These are phyloP conservation scores for Muscidifurax raptorellus DNA, from an alignment of 1,140 invertebrate genomes.

Conservation along the genomic window DNA sequence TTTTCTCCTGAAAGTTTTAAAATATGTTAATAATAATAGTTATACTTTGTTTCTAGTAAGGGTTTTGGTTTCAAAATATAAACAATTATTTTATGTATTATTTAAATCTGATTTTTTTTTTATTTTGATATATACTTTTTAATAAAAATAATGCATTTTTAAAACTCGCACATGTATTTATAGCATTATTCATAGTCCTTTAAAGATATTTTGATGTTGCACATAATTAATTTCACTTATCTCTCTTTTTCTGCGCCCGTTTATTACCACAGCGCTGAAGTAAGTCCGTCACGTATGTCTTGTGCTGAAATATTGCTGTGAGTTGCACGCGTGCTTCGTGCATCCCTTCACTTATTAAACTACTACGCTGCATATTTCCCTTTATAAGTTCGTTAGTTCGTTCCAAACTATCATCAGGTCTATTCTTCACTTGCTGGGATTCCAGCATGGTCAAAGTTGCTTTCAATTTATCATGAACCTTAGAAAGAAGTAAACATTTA, in stretches of 20 bases:
- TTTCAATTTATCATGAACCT: constrained; percentile 81
- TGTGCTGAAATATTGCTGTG: constrained; percentile 93
- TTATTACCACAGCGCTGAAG: constrained; percentile 92
- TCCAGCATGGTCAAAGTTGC: constrained; percentile 81
- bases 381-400: constrained; percentile 86
- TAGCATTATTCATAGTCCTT: constrained; percentile 22
- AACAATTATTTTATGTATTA: constrained; percentile 22
- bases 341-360: constrained; percentile 94
- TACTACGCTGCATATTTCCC: constrained; percentile 96
- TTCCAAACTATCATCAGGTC: constrained; percentile 82
- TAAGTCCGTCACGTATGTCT: constrained; percentile 90
- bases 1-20: neutral
- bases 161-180: constrained; percentile 41
- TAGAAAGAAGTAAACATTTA: constrained; percentile 66
- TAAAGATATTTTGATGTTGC: constrained; percentile 42
- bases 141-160: constrained; percentile 54
- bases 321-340: constrained; percentile 90
- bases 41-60: neutral
- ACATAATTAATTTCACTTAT: constrained; percentile 73
- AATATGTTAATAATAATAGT: neutral
- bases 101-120: constrained; percentile 49
- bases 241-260: constrained; percentile 91
- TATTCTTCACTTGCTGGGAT: constrained; percentile 77
- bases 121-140: constrained; percentile 52
- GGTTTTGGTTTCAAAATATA: neutral